Evolutionary conservation across 2,888 invertebrate species (phyloP), one percentile per base, ranked within the genome.

Genomic region (Melanchra persicariae): DNA sequence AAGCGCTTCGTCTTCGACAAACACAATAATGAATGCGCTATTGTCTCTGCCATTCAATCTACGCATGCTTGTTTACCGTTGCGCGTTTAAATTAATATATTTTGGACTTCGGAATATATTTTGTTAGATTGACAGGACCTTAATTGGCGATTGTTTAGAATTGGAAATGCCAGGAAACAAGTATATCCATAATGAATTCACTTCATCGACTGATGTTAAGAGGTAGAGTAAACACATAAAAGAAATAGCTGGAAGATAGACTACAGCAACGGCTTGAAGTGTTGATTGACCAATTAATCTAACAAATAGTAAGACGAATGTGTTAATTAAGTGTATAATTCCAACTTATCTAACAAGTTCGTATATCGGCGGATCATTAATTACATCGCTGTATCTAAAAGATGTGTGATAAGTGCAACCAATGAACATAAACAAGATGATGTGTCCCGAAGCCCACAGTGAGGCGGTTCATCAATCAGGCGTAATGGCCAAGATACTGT

Each of bases 1-100:
- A 71, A 79, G 76, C 71, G 55, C 81, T 70, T 81, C 77, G 70
- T 70, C 77, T 70, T 61, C 69, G 75, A 67, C 81, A 73, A 80
- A 85, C 74, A 82, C 75, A 87, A 86, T 89, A 87, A 88, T 88
- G 86, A 87, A 89, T 89, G 86, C 89, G 84, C 88, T 86, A 89
- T 89, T 89, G 89, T 89, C 85, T 86, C 74, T 82, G 65, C 72
- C 57, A 77, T 83, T 81, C 79, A 84, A 67, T 75, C 69, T 72
- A 73, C 72, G 55, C 76, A 75, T 75, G 58, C 70, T 71, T 63
- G 74, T 71, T 73, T 81, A 81, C 78, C 75, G 82, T 78, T 83
- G 62, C 51, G 37, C 30, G 26, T 72, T 75, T 67, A 61, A 69
- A 82, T 81, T 82, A 81, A 81, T 82, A 77, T 59, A 79, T 80